Percentiles rank a stretch among this genome's conserved stretches.
Evolutionary conservation across 2,113 vertebrate species (phyloP).

Genomic region (Probosciger aterrimus): DNA sequence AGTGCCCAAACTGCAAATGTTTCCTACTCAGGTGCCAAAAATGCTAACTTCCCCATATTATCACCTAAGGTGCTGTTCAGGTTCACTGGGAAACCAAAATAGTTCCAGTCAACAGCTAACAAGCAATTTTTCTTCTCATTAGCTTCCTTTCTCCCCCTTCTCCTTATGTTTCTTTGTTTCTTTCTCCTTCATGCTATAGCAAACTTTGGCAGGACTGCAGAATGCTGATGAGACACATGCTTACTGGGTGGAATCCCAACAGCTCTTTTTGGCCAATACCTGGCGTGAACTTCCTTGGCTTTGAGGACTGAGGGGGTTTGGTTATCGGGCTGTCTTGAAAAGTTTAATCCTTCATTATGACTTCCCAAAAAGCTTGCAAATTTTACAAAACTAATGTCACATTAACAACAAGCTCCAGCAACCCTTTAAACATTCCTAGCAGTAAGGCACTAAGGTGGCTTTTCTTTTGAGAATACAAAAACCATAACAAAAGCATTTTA

Average conservation of each 20-base stretch:
- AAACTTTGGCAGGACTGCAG: conserved; percentile 40
- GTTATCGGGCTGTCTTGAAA: neutral
- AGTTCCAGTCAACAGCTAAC: conserved; percentile 40
- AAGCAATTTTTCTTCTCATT: conserved; percentile 60
- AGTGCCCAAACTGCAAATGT: neutral
- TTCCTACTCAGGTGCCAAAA: neutral
- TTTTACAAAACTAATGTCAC: neutral
- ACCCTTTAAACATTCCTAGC: neutral
- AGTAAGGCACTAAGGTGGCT: neutral
- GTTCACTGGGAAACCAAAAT: conserved; percentile 27
- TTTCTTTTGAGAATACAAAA: neutral
- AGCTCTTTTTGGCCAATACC: conserved; percentile 27
- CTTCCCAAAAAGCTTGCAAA: neutral
- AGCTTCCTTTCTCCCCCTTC: neutral
- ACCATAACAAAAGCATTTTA: neutral
- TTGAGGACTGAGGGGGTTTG: neutral
- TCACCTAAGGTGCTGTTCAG: conserved; percentile 26
- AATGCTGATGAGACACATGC: conserved; percentile 43
- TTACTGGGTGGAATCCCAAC: conserved; percentile 18
- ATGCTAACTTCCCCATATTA: neutral
- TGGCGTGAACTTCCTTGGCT: neutral
- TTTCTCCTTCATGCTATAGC: conserved; percentile 57
- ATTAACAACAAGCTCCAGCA: neutral
- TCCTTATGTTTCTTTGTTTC: conserved; percentile 55
- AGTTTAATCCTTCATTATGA: neutral